Base-by-base conservation (phyloP, 2,797 vertebrate genomes). In the Eutrigla gurnardus region DNA sequence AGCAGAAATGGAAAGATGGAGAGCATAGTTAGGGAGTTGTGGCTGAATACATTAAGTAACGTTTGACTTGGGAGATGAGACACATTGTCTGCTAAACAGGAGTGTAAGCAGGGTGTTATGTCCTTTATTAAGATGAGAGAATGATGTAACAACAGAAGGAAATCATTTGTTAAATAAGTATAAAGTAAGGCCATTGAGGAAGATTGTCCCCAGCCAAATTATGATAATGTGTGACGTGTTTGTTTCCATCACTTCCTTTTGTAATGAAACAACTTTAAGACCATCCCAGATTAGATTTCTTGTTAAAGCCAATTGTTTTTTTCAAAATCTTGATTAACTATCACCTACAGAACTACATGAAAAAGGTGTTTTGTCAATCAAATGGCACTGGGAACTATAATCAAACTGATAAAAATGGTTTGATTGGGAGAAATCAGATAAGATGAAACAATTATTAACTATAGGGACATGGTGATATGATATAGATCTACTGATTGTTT, bases 1-100 rank as follows among this genome's bases (percentile, higher is more conserved):
- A 32, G 54, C 58, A 65, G 43, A 72, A 57, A 73, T 52, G 17
- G 47, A 67, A 49, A 72, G 8, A 61, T 15, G 4, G 25, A 74
- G 17, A 36, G 13, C 13, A 45, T 54, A 65, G 58, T 64, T 36
- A 42, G 52, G 53, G 33, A 61, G 13, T 5, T 47, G 42, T 40
- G 33, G 35, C 63, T 74, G 3, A 36, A n/a, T 54, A 7, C 68
- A 77, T 45, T 33, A 59, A 9, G 32, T 39, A 13, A 7, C 33
- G 3, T 43, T 66, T 3, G 14, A 42, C 17, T 37, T 40, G 40
- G 33, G 45, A 72, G 13, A 7, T n/a, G 35, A 67, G 18, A 60
- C 3, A 64, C 62, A 42, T 43, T 39, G 36, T 59, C 46, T 39
- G 32, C 53, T 43, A 11, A 36, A 68, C 37, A 53, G 17, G 18